Conservation (phyloP, 2,797 vertebrate species). For the Characodon lateralis region DNA sequence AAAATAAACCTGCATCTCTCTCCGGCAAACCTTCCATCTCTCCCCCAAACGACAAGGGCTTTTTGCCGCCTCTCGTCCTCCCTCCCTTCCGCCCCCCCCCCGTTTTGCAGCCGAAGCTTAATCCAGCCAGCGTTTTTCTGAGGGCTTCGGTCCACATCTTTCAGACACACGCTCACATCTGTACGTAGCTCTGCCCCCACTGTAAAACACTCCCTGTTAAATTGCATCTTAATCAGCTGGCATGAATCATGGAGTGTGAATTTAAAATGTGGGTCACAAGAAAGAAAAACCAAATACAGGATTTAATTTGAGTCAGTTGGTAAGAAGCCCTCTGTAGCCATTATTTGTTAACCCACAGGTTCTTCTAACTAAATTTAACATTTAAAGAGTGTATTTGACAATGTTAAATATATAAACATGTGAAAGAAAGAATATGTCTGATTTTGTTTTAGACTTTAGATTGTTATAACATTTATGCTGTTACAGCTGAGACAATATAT, state of each 20-base stretch:
- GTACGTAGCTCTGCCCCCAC: conserved; percentile 11
- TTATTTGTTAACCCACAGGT: background rate
- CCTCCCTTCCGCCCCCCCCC: conserved; percentile 22
- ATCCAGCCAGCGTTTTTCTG: conserved; percentile 62
- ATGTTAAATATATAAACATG: too few species aligned
- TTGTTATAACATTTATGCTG: background rate
- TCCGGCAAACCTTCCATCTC: conserved; percentile 21
- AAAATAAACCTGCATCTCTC: conserved; percentile 61
- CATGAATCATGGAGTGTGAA: conserved; percentile 68
- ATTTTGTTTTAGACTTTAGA: too few species aligned
- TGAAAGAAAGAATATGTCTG: too few species aligned
- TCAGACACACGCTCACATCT: conserved; percentile 47
- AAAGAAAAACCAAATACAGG: background rate
- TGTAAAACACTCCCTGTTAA: conserved; percentile 54
- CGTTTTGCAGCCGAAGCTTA: conserved; percentile 59
- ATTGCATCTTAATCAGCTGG: conserved; percentile 68
- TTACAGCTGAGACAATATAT: background rate
- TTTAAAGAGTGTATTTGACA: too few species aligned
- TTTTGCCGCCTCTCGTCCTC: conserved; percentile 32
- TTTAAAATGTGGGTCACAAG: conserved; percentile 13
- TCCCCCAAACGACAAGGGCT: conserved; percentile 44
- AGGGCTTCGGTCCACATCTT: conserved; percentile 62
- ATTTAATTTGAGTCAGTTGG: background rate
- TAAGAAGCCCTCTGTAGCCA: background rate
- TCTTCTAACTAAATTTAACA: background rate